Evolutionary conservation across 1,140 invertebrate genomes (phyloP).

Genomic region (Aleiodes sp.): DNA sequence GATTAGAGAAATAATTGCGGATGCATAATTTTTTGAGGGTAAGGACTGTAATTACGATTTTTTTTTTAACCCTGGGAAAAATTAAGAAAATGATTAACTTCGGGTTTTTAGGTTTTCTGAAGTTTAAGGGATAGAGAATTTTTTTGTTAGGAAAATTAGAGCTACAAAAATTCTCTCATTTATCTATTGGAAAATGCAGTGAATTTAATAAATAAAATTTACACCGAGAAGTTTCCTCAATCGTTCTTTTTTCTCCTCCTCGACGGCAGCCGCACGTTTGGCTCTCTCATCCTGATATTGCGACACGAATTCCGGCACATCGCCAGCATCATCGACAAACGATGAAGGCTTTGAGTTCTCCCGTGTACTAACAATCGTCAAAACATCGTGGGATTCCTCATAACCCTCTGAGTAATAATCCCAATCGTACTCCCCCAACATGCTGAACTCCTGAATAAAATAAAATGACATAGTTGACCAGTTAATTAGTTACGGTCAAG

Average conservation of each 20-base stretch:
- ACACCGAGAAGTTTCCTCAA: slow-evolving; percentile 39
- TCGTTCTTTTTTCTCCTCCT: slow-evolving; percentile 19
- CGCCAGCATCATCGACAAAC: neutral
- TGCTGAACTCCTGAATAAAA: neutral
- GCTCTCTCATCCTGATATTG: neutral
- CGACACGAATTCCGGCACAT: neutral
- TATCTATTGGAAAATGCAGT: neutral
- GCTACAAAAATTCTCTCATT: neutral
- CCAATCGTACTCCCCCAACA: neutral
- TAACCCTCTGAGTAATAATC: neutral
- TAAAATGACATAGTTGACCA: slow-evolving; percentile 2
- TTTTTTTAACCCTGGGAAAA: no score
- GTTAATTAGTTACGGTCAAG: neutral
- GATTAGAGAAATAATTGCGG: no score
- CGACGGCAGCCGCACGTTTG: neutral
- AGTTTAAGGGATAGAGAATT: neutral
- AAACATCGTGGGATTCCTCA: neutral
- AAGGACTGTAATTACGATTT: no score
- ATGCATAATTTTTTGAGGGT: no score
- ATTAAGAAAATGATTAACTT: no score
- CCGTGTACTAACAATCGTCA: neutral
- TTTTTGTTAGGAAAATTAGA: neutral
- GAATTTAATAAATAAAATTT: slow-evolving; percentile 21
- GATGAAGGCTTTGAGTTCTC: neutral
- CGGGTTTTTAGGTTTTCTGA: no score